Conservation (phyloP, 1,140 invertebrate species). For the Diorhabda elongata region DNA sequence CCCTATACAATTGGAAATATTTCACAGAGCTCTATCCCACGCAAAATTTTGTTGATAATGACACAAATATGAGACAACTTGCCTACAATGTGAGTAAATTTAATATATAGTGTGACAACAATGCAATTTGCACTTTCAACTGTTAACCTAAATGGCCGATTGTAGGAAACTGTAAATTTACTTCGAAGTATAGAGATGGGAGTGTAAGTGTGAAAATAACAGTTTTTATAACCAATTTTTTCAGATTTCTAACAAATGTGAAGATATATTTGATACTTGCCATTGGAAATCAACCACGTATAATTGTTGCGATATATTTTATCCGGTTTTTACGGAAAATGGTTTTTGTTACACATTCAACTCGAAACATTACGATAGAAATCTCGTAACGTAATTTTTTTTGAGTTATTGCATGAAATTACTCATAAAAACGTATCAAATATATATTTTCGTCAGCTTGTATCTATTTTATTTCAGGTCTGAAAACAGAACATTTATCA, state of each 20-base stretch:
- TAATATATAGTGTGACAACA: too few relatives aligned
- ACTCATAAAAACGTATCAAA: not conserved
- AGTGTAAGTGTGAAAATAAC: too few relatives aligned
- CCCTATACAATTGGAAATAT: conserved; percentile 40
- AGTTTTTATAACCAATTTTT: conserved; percentile 14
- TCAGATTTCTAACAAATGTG: conserved; percentile 54
- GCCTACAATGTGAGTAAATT: conserved; percentile 46
- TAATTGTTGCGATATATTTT: conserved; percentile 51
- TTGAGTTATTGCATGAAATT: not conserved
- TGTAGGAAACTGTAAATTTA: too few relatives aligned
- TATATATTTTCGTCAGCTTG: not conserved
- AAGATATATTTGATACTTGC: conserved; percentile 55
- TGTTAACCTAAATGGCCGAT: too few relatives aligned
- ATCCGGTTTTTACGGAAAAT: conserved; percentile 63
- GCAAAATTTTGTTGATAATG: conserved; percentile 7
- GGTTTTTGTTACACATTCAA: conserved; percentile 70
- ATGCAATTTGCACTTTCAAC: too few relatives aligned
- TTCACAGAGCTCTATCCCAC: conserved; percentile 8
- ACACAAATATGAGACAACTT: conserved; percentile 45
- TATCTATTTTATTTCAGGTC: not conserved
- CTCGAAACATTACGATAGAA: conserved; percentile 53
- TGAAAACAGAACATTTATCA: conserved; percentile 35
- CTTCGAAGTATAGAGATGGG: too few relatives aligned
- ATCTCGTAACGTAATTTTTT: conserved; percentile 51
- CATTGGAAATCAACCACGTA: conserved; percentile 59